Evolutionary conservation across 2,797 vertebrate species (phyloP).

Genomic region (Mus minutoides): DNA sequence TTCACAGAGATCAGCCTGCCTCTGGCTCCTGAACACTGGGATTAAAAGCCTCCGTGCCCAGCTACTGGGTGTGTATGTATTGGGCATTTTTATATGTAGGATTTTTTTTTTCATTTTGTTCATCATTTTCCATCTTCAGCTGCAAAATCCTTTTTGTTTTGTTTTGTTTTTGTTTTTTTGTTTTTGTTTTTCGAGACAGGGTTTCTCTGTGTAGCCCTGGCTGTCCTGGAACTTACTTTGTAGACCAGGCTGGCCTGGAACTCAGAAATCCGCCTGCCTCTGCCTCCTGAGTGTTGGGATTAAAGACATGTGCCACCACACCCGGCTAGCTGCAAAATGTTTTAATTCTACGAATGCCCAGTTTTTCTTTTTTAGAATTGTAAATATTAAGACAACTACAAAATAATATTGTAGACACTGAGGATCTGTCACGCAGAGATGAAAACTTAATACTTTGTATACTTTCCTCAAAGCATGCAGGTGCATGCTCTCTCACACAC

Average conservation of each 20-base stretch:
- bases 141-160: too few relatives aligned
- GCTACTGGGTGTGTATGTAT: background rate
- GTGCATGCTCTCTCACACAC: background rate
- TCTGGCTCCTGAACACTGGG: background rate
- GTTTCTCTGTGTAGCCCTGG: too few relatives aligned
- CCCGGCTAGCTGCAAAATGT: background rate
- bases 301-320: too few relatives aligned
- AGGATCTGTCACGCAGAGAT: background rate
- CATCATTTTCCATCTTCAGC: conserved; percentile 33
- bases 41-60: background rate
- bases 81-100: conserved; percentile 12
- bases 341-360: background rate
- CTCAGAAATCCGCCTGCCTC: too few relatives aligned
- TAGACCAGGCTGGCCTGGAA: too few relatives aligned
- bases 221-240: too few relatives aligned
- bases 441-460: background rate
- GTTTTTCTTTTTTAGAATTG: conserved; percentile 42
- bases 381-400: background rate
- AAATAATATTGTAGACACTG: background rate
- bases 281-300: too few relatives aligned
- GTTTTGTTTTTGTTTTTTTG: too few relatives aligned
- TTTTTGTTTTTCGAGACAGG: too few relatives aligned
- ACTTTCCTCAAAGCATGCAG: background rate
- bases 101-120: conserved; percentile 48
- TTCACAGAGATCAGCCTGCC: background rate